phyloP scores from a whole-genome alignment of 1,140 invertebrate species.

The Lucilia sericata region DNA sequence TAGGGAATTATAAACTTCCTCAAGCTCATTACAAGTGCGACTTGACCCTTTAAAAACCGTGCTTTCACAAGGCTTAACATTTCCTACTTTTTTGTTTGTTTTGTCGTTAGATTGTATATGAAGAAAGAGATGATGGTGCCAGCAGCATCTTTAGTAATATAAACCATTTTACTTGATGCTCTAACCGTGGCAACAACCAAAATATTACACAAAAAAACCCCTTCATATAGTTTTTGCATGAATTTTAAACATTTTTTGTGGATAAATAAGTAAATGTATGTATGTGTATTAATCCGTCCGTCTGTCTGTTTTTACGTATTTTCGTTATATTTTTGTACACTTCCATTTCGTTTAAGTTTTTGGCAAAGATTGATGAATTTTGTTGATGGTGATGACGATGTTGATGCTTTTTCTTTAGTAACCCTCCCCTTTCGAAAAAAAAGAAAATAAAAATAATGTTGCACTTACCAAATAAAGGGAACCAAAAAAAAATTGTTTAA shows the following conservation, averaged over 20 bases:
- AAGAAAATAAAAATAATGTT: constrained; percentile 11
- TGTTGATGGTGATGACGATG: constrained; percentile 47
- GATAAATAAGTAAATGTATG: constrained; percentile 2
- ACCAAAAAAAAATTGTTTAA: background rate
- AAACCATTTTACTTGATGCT: constrained; percentile 23
- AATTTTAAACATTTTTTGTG: background rate
- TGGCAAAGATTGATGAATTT: constrained; percentile 68
- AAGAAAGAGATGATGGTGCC: constrained; percentile 24
- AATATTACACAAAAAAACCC: constrained; percentile 45
- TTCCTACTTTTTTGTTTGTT: background rate
- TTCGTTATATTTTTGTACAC: constrained; percentile 21
- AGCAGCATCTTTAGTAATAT: constrained; percentile 32
- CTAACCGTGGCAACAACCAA: constrained; percentile 26
- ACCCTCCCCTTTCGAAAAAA: background rate
- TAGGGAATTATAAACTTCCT: no score
- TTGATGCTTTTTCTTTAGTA: constrained; percentile 29
- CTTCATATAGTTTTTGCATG: background rate
- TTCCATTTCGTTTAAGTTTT: constrained; percentile 57
- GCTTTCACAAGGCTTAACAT: constrained; percentile 19
- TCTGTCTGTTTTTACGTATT: background rate
- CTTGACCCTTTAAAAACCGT: background rate
- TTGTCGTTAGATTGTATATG: constrained; percentile 14
- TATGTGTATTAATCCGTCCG: background rate
- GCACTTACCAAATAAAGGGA: background rate
- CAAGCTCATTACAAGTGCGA: no score